These are phyloP conservation scores for Silurus meridionalis DNA, from an alignment of 2,113 vertebrate genomes.

Conservation along the genomic window DNA sequence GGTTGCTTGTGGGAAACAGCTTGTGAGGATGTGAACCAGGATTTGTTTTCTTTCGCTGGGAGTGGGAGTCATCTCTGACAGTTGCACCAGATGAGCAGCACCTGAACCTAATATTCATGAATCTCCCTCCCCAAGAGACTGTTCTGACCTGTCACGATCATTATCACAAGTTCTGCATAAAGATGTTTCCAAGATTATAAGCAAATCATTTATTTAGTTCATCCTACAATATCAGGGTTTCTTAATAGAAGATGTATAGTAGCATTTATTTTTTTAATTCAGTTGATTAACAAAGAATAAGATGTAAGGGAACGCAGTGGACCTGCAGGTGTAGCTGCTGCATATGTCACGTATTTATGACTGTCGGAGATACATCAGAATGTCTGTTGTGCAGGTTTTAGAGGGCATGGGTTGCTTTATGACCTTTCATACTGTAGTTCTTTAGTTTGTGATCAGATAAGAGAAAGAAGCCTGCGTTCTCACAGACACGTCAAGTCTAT, in stretches of 20 bases:
- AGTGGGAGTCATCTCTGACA: slow-evolving; percentile 59
- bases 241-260: background rate
- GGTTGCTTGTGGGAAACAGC: slow-evolving; percentile 56
- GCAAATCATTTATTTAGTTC: background rate
- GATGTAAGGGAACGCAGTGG: background rate
- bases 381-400: background rate
- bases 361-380: background rate
- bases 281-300: background rate
- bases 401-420: background rate
- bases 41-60: slow-evolving; percentile 70
- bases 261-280: background rate
- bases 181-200: background rate
- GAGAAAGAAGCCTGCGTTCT: background rate
- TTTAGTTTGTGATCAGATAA: background rate
- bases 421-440: background rate
- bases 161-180: background rate
- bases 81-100: slow-evolving; percentile 73
- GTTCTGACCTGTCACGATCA: background rate
- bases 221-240: background rate
- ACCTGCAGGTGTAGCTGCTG: background rate
- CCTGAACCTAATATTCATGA: slow-evolving; percentile 57
- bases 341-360: background rate
- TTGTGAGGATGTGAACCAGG: slow-evolving; percentile 63
- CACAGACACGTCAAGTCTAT: background rate
- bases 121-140: background rate